Base-by-base conservation (phyloP, 2,888 invertebrate genomes). In the Panzeria rudis region DNA sequence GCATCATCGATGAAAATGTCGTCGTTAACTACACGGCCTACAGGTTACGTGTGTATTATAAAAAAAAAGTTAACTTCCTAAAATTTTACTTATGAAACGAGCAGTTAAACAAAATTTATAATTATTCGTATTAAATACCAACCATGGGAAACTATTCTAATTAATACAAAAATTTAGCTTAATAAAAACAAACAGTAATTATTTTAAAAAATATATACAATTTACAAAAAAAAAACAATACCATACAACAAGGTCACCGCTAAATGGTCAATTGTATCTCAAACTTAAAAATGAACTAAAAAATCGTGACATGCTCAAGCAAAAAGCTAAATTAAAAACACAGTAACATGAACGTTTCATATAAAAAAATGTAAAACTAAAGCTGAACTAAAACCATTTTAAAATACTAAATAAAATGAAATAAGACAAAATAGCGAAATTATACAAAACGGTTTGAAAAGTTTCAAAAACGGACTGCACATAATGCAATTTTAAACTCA, bases 281-380 rank as follows among this genome's bases (percentile, higher is more conserved):
- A 41, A 79, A 75, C 38, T 6, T 38, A 64, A 64, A 62, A 56
- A 44, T 32, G 17, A 50, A 54, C 44, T 9, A 66, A 64, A 76
- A 47, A 72, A 52, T 80, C 80, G 80, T 80, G 75, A 84, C 80
- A 77, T 76, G 41, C 13, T 68, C 52, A 71, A 50, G 54, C 56
- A 38, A 25, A 38, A 7, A 68, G 35, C 20, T 4, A 73, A 83
- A 29, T 25, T 56, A 72, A 56, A 66, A 38, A 59, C 2, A 47
- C 20, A 61, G 38, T 15, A 23, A 56, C n/a, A n/a, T n/a, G n/a
- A n/a, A n/a, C n/a, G n/a, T n/a, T n/a, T n/a, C n/a, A n/a, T n/a
- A n/a, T n/a, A 15, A 54, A 25, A 38, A 54, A 44, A 71, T 73
- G 44, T 75, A 76, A 64, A 71, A 79, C 23, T 64, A 41, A 59